Base-by-base conservation (phyloP, 2,113 vertebrate species). In the Trachemys scripta region DNA sequence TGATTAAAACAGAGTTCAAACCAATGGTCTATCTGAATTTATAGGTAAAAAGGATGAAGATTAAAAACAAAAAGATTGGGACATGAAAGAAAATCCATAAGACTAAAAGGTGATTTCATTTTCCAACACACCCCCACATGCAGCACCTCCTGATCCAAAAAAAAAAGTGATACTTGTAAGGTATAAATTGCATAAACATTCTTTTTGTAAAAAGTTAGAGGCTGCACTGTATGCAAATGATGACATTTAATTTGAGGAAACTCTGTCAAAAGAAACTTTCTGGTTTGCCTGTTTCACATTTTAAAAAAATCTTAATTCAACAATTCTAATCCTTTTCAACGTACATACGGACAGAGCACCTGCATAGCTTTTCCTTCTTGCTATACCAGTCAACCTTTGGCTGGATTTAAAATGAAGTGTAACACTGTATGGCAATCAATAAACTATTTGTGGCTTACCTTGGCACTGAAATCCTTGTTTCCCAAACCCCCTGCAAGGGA, bases 401-500 rank as follows among this genome's bases (percentile, higher is more conserved):
- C 69, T 87, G 35, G 80, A 72, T 84, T 94, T 65, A 93, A 94
- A 96, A 88, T 3, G 9, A 97, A 95, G 89, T 59, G 45, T 85
- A 88, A 86, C 0, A 56, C 59, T 0, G 25, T 5, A 72, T 3
- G 10, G 27, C 10, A 72, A 76, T 83, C 88, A 95, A 31, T 78
- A 94, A 82, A 84, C 17, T 53, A 35, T 65, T 17, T 20, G 82
- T 75, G 94, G 91, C 98, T 98, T 98, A 98, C 98, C 98, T 98
- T 98, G 98, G 98, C 98, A 98, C 96, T 98, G 98, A 97, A 98
- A 98, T 97, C 98, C 98, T 98, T 98, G 98, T 91, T 98, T 98
- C 82, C 98, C 98, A 98, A 98, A 98, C 76, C 98, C 98, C 98
- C 98, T 98, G 98, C 59, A 97, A 82, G 42, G 90, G 29, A 85